A percentile compares a stretch with the other conserved stretches of the same genome.
Evolutionary conservation across 1,140 invertebrate genomes (phyloP).

Genomic region (Ostrea edulis): DNA sequence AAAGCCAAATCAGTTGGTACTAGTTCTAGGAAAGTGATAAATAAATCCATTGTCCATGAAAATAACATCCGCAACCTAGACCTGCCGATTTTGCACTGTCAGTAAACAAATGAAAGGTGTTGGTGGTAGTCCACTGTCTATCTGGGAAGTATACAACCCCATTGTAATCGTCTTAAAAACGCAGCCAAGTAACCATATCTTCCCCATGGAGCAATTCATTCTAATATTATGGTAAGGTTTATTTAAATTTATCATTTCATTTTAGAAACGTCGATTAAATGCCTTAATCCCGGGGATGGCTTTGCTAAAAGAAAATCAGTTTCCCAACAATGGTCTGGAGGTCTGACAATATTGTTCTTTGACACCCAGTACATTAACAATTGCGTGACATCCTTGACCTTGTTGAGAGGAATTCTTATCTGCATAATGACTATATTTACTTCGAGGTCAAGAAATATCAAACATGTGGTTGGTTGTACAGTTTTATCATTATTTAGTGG

Average conservation of each 20-base stretch:
- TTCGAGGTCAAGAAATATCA: neutral
- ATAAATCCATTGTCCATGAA: slow-evolving; percentile 40
- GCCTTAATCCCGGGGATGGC: neutral
- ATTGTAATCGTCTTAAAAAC: too few species aligned
- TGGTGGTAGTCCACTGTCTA: slow-evolving; percentile 54
- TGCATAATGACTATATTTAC: too few species aligned
- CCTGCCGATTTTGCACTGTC: slow-evolving; percentile 56
- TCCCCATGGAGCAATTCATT: slow-evolving; percentile 40
- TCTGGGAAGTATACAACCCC: too few species aligned
- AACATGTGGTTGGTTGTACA: too few species aligned
- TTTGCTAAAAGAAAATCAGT: slow-evolving; percentile 28
- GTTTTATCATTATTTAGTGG: too few species aligned
- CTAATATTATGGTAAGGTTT: slow-evolving; percentile 45
- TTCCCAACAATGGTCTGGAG: slow-evolving; percentile 9
- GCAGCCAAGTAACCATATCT: slow-evolving; percentile 41
- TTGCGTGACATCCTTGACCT: too few species aligned
- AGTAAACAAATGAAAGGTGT: slow-evolving; percentile 48
- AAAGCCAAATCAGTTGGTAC: slow-evolving; percentile 50
- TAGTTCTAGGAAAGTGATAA: slow-evolving; percentile 56
- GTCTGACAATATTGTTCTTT: slow-evolving; percentile 11
- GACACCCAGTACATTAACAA: too few species aligned
- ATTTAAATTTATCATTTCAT: slow-evolving; percentile 22
- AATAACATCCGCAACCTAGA: too few species aligned
- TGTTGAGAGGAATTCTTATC: too few species aligned
- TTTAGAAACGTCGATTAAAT: too few species aligned